Evolutionary conservation across 2,797 vertebrate species (phyloP).

Genomic region (Chromobotia macracanthus): DNA sequence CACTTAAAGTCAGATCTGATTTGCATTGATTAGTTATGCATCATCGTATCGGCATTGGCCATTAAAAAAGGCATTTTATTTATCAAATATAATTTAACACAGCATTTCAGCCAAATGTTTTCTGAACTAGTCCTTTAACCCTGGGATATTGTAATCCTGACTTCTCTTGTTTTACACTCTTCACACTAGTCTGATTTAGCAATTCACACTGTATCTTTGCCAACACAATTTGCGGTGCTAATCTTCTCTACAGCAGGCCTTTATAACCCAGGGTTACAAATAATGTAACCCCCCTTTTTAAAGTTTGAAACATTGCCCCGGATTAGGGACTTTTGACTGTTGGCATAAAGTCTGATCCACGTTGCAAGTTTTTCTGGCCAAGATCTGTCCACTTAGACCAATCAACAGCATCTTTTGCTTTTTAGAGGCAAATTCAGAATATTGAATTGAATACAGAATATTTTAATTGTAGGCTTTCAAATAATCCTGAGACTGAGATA

Average conservation of each 20-base stretch:
- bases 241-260: background rate
- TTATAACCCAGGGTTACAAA: background rate
- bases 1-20: no score
- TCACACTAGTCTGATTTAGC: no score
- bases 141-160: no score
- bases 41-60: no score
- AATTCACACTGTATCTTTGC: background rate
- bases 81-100: no score
- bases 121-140: no score
- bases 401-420: background rate
- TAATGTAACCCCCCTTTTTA: background rate
- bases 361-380: background rate
- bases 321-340: background rate
- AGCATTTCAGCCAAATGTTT: no score
- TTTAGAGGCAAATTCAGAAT: background rate
- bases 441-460: no score
- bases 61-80: no score
- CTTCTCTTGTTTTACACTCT: no score
- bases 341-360: background rate
- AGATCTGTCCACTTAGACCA: background rate
- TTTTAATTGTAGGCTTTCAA: background rate
- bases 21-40: no score
- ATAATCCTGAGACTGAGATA: background rate
- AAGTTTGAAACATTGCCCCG: background rate
- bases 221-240: slow-evolving; percentile 25